Base-by-base conservation (phyloP, 2,888 invertebrate species). In the Cactoblastis cactorum region DNA sequence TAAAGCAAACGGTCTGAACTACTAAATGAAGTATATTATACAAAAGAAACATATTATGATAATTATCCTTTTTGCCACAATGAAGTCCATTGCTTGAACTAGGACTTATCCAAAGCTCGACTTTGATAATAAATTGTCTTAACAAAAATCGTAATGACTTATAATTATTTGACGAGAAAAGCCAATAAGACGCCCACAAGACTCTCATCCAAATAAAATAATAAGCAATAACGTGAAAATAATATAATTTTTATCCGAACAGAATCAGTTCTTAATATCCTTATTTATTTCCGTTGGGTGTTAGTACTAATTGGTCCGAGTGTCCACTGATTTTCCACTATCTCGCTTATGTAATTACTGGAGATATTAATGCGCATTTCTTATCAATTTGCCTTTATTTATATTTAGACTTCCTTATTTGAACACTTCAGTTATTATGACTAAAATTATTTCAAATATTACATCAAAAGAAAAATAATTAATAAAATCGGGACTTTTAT, bases 261-360 rank as follows among this genome's bases (percentile, higher is more conserved):
- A 69, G 68, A 41, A 75, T 75, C 64, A 67, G 68, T 64, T 74
- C 65, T 68, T 75, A 82, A 84, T 81, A 85, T 86, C 80, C 78
- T 84, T 86, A 84, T 86, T 86, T 86, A 86, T 87, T 81, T 87
- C 83, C 83, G 80, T 68, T 75, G 83, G 83, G 83, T 82, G 85
- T 85, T 83, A 78, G 77, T 73, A 74, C 83, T 86, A 87, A 86
- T 87, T 87, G 79, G 80, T 62, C 76, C 67, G 75, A 78, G 77
- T 80, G 75, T 77, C 77, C 80, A 78, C 77, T 83, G 83, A 85
- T 87, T 85, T 85, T 83, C 83, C 83, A 76, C 77, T 68, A 83
- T 82, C 79, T 74, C 75, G 67, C 76, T 76, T 77, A 78, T 78
- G 77, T 74, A 74, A 75, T 77, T 77, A 72, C 73, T 75, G 65